Percentiles rank a stretch among this genome's conserved stretches.
These are phyloP conservation scores for Thysanoteuthis rhombus DNA, from an alignment of 2,888 invertebrate species.

Conservation along the genomic window DNA sequence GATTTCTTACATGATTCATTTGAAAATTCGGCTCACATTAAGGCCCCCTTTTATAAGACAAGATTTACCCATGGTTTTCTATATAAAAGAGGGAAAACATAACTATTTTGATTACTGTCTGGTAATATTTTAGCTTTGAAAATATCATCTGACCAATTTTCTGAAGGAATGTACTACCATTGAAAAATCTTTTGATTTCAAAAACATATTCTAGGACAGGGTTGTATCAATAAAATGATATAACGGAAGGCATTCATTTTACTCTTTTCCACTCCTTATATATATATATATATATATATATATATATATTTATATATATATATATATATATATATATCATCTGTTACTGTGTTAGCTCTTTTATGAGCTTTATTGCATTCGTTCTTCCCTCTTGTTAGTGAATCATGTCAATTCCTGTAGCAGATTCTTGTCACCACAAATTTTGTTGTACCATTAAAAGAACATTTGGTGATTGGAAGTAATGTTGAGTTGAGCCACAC, in stretches of 20 bases:
- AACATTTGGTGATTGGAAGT: neutral
- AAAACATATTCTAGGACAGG: neutral
- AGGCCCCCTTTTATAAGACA: neutral
- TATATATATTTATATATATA: neutral
- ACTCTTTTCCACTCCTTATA: neutral
- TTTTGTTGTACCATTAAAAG: neutral
- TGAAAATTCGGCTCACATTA: neutral
- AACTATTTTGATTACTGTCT: no score
- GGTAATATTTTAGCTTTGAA: no score
- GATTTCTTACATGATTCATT: no score
- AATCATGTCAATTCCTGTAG: neutral
- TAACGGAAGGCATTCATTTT: neutral
- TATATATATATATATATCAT: no score
- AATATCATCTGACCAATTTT: no score
- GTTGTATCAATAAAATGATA: rapidly evolving
- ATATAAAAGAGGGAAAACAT: no score
- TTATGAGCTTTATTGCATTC: neutral
- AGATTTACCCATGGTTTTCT: no score
- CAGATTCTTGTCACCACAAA: neutral
- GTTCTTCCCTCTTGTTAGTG: no score
- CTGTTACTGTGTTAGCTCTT: no score
- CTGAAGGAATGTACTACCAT: neutral
- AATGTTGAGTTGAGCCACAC: neutral
- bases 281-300: no score
- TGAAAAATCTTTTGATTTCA: neutral